These are phyloP conservation scores for Hypomecis punctinalis DNA, from an alignment of 2,888 invertebrate species.

Conservation along the genomic window DNA sequence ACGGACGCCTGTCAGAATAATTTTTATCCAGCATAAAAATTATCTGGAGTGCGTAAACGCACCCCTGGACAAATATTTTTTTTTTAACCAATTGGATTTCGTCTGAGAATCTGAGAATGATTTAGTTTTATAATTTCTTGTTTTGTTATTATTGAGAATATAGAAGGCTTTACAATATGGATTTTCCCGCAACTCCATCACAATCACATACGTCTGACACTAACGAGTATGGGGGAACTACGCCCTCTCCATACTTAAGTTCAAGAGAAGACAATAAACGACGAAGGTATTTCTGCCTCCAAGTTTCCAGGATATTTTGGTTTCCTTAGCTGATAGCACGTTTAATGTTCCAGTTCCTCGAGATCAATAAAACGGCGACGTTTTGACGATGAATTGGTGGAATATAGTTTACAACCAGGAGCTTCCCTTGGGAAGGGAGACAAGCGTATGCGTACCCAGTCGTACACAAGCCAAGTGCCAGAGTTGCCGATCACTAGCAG, in stretches of 20 bases:
- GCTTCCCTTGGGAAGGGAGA: constrained; percentile 78
- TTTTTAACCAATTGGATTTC: too few species aligned
- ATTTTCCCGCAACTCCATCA: constrained; percentile 75
- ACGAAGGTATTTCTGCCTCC: constrained; percentile 65
- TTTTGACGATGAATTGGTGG: constrained; percentile 98
- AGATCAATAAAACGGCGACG: constrained; percentile 97
- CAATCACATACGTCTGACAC: constrained; percentile 74
- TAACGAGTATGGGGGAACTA: constrained; percentile 71
- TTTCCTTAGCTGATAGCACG: background rate
- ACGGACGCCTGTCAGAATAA: too few species aligned
- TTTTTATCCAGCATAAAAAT: too few species aligned
- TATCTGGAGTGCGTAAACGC: too few species aligned
- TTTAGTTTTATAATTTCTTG: background rate
- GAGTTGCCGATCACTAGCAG: constrained; percentile 68
- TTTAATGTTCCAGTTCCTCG: constrained; percentile 89
- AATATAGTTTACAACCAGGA: constrained; percentile 91
- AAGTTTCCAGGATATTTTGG: too few species aligned
- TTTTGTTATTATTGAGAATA: background rate
- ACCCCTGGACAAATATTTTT: too few species aligned
- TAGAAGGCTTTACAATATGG: constrained; percentile 55
- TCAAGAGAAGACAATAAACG: constrained; percentile 77
- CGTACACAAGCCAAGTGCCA: constrained; percentile 81
- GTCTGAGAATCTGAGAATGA: too few species aligned
- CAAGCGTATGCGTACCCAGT: constrained; percentile 78
- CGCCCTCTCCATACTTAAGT: constrained; percentile 66